Evolutionary conservation across 1,140 invertebrate species (phyloP).

Genomic region (Drosophila subobscura): DNA sequence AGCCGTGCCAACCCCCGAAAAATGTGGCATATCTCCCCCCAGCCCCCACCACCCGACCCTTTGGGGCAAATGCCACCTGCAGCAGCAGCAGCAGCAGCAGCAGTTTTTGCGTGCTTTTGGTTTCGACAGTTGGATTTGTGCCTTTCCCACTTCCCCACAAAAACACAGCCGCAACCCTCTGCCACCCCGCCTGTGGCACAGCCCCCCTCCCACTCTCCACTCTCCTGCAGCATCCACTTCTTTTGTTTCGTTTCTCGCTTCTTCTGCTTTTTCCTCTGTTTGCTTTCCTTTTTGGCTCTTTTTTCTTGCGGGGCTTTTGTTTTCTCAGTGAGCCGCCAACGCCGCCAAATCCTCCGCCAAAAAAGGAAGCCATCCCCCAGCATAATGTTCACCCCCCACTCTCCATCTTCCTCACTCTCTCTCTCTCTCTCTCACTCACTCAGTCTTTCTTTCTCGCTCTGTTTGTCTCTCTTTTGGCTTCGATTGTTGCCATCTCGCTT

Average conservation of each 20-base stretch:
- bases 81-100: constrained; percentile 67
- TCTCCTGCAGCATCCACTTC: constrained; percentile 55
- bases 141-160: constrained; percentile 29
- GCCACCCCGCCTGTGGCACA: neutral
- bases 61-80: constrained; percentile 67
- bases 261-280: constrained; percentile 8
- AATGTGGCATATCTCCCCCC: neutral
- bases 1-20: constrained; percentile 21
- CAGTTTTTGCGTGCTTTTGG: constrained; percentile 71
- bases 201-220: neutral
- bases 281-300: neutral
- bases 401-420: constrained; percentile 3
- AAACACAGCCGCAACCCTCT: neutral
- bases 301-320: constrained; percentile 43
- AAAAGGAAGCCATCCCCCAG: constrained; percentile 30
- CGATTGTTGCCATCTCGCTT: constrained; percentile 56
- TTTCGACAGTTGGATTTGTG: constrained; percentile 80
- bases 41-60: neutral
- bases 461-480: constrained; percentile 36
- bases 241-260: constrained; percentile 68
- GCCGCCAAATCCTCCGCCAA: constrained; percentile 64
- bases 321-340: constrained; percentile 75
- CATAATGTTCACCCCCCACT: neutral
- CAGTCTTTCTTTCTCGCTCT: constrained; percentile 23
- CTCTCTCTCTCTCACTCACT: constrained; percentile 12